Base-by-base conservation (phyloP, 2,888 invertebrate genomes). In the Polylopha cassiicola region DNA sequence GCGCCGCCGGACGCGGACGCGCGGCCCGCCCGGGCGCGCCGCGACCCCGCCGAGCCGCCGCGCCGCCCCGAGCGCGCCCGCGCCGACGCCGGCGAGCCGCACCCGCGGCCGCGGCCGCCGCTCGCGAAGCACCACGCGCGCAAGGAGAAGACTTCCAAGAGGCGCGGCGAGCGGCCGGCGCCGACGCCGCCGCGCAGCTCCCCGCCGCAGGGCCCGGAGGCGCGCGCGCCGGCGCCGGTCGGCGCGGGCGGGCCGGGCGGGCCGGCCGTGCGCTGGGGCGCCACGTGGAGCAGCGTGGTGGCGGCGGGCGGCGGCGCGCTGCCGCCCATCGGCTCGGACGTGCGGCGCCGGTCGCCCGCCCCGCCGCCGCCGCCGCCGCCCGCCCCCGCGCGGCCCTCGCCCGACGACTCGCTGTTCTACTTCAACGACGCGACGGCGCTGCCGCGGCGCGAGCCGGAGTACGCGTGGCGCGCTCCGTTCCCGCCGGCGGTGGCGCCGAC, bases 401-500 rank as follows among this genome's bases (percentile, higher is more conserved):
- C 47, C 43, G 53, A 38, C 90, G 55, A 88, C 92, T 15, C 61
- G 92, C 47, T 54, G 38, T 54, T 54, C 47, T 54, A 50, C 48
- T 14, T 85, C 90, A 2, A 88, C 90, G 49, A 39, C 33, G 49
- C 18, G 36, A 9, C 36, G 31, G 58, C 55, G 38, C 31, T 46
- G 38, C 36, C 50, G 53, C 51, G 29, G 46, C 55, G 29, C 43
- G 42, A 37, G 37, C 31, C 36, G 43, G 51, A 32, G 55, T 39
- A 6, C 54, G 47, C 54, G 24, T 26, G 22, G 33, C 29, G 32
- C 27, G 26, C 22, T 7, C 29, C 23, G 48, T 53, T 51, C 16
- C 46, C 56, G 14, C 39, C 47, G 21, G 45, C 52, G 13, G 47
- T 37, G 16, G 13, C 46, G 3, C 52, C 39, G 42, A 48, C 52